Percentiles rank a stretch among this genome's conserved stretches.
Conservation (phyloP, 2,888 invertebrate species). For the Hirtodrosophila duncani region DNA sequence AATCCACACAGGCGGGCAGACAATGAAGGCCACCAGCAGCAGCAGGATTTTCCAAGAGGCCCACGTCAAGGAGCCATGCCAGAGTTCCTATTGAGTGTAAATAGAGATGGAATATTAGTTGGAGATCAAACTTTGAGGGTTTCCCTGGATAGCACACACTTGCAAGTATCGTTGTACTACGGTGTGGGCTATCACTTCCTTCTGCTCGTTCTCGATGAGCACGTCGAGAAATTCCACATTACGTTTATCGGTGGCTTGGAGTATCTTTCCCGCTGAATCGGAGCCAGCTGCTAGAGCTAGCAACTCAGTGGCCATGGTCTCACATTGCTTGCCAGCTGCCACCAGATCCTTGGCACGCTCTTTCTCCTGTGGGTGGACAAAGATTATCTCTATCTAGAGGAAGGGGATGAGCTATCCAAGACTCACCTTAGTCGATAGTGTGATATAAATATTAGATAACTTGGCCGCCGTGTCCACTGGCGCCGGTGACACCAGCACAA, state of each 20-base stretch:
- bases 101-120: neutral
- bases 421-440: constrained; percentile 88
- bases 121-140: neutral
- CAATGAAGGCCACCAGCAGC: constrained; percentile 93
- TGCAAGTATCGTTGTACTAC: constrained; percentile 97
- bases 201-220: constrained; percentile 98
- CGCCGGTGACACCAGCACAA: constrained; percentile 98
- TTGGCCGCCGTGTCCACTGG: constrained; percentile 99
- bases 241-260: constrained; percentile 95
- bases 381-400: no score
- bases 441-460: constrained; percentile 93
- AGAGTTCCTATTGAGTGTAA: constrained; percentile 93
- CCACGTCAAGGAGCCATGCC: constrained; percentile 98
- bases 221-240: constrained; percentile 97
- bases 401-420: neutral
- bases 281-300: constrained; percentile 95
- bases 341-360: constrained; percentile 98
- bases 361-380: constrained; percentile 93
- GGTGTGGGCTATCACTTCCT: constrained; percentile 97
- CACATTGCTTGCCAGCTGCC: constrained; percentile 96
- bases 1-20: constrained; percentile 97
- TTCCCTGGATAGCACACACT: constrained; percentile 84
- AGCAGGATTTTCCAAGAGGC: constrained; percentile 95
- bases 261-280: constrained; percentile 94
- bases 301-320: constrained; percentile 97